Base-by-base conservation (phyloP, 2,888 invertebrate species). In the Gibbula magus region DNA sequence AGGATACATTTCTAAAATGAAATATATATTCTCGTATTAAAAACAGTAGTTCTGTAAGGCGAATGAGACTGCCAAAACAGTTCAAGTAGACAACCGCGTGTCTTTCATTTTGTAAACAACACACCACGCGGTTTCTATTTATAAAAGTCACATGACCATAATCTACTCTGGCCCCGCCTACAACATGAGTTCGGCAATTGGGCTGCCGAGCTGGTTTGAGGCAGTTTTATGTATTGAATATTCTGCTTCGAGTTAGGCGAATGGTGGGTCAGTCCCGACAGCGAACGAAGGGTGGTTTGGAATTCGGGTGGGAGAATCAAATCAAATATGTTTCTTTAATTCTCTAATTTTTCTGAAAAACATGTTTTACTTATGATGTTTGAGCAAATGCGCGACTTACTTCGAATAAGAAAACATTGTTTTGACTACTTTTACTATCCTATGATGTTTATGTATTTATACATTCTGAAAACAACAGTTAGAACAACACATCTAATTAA, bases 121-220 rank as follows among this genome's bases (percentile, higher is more conserved):
- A 7, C 13, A 25, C 61, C 61, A 61, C 61, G 61, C 61, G 61
- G 61, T 61, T 61, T 61, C 61, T 61, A 61, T 61, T 29, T 61
- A 29, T 61, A 61, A 29, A 22, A 61, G 61, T 61, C 61, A 61
- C 61, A 61, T 61, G 61, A 61, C 61, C 22, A 61, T 32, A 61
- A 29, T 32, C 61, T 29, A 5, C 4, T 61, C 13, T 22, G 29
- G 29, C 61, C 29, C 61, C 61, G 61, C 61, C 61, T 32, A n/a
- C 18, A 13, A 16, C 61, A 61, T 29, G 61, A 61, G 61, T 61
- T 61, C 61, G 61, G 61, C 61, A 61, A 29, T n/a, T 61, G 18
- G 29, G 10, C 13, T 16, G 16, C 2, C 29, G 29, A 61, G 61
- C 61, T 32, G 61, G 61, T 61, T 61, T 32, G 61, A 61, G 61